Percentiles rank a stretch among this genome's conserved stretches.
These are phyloP conservation scores for Oreonectes daqikongensis DNA, from an alignment of 2,797 vertebrate genomes.

Conservation along the genomic window DNA sequence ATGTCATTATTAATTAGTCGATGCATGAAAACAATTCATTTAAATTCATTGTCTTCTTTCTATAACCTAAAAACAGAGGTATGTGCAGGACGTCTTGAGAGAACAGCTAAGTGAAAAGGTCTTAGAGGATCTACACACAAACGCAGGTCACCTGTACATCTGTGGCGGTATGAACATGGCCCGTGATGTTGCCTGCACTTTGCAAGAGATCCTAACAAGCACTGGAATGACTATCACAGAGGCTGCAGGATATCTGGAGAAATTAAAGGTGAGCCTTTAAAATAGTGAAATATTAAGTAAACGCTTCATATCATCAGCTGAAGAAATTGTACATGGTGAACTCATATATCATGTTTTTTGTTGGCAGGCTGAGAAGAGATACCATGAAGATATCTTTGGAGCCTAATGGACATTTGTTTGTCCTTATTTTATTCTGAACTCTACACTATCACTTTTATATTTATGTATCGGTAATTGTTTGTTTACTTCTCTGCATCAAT, in stretches of 20 bases:
- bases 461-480: background rate
- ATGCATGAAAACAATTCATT: background rate
- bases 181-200: slow-evolving; percentile 68
- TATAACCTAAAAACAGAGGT: slow-evolving; percentile 70
- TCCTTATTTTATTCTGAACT: background rate
- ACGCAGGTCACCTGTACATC: slow-evolving; percentile 77
- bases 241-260: slow-evolving; percentile 72
- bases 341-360: background rate
- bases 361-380: slow-evolving; percentile 78
- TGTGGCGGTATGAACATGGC: slow-evolving; percentile 83
- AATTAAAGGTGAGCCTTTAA: slow-evolving; percentile 75
- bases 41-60: background rate
- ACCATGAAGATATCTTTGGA: slow-evolving; percentile 85
- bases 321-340: background rate
- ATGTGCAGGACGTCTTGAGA: slow-evolving; percentile 81
- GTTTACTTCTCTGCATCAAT: background rate
- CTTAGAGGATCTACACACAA: slow-evolving; percentile 64
- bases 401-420: slow-evolving; percentile 47
- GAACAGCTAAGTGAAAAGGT: slow-evolving; percentile 66
- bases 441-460: background rate
- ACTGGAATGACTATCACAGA: slow-evolving; percentile 68
- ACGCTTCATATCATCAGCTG: background rate
- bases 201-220: slow-evolving; percentile 73
- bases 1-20: background rate
- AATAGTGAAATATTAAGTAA: background rate